phyloP scores from a whole-genome alignment of 2,113 vertebrate species.

The Mixornis gularis region DNA sequence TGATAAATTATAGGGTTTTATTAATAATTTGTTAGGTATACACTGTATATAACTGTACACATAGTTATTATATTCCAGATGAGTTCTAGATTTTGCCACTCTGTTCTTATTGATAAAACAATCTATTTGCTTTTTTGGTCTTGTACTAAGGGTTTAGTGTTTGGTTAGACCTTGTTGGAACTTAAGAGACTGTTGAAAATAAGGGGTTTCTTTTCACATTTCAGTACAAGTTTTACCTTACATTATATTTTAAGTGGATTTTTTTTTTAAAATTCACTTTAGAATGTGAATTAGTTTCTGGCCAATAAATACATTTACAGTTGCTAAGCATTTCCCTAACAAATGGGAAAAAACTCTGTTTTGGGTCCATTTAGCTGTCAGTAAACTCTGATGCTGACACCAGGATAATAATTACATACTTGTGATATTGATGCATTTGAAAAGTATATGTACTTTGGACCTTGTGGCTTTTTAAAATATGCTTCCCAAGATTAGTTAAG shows the following conservation, averaged over 20 bases:
- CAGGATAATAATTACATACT: neutral
- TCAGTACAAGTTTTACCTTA: neutral
- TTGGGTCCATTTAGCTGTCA: slow-evolving; percentile 27
- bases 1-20: neutral
- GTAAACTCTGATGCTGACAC: slow-evolving; percentile 10
- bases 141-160: neutral
- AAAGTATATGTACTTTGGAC: neutral
- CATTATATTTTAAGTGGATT: neutral
- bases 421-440: neutral
- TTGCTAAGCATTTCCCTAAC: neutral
- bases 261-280: neutral
- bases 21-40: neutral
- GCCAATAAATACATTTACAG: neutral
- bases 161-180: neutral
- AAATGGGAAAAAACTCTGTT: neutral
- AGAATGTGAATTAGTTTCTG: neutral
- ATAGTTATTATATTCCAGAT: neutral
- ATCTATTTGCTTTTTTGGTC: neutral
- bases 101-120: neutral
- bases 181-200: neutral
- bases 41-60: neutral
- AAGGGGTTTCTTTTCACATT: neutral
- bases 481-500: neutral
- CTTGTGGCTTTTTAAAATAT: neutral
- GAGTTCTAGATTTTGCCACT: neutral